These are phyloP conservation scores for Lymantria dispar DNA, from an alignment of 2,888 invertebrate genomes.

Conservation along the genomic window DNA sequence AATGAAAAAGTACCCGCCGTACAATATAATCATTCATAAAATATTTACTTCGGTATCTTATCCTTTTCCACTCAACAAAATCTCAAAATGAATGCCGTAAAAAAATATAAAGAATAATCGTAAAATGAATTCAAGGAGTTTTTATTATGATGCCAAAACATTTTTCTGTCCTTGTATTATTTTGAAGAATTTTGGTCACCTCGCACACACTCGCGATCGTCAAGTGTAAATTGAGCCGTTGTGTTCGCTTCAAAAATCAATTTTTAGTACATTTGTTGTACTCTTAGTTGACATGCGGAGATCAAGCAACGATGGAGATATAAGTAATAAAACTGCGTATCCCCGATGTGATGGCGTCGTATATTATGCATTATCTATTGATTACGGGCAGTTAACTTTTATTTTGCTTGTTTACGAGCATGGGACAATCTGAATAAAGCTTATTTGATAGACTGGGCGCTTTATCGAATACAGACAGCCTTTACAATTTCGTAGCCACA, in stretches of 20 bases:
- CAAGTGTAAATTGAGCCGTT: conserved; percentile 30
- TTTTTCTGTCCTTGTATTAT: conserved; percentile 30
- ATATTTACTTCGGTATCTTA: neutral
- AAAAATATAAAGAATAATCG: conserved; percentile 15
- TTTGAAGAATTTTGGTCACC: conserved; percentile 31
- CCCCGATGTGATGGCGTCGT: conserved; percentile 32
- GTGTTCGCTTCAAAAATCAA: conserved; percentile 14
- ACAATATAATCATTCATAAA: neutral
- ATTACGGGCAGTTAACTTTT: conserved; percentile 43
- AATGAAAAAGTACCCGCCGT: no score
- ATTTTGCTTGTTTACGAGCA: conserved; percentile 25
- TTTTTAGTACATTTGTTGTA: conserved; percentile 11
- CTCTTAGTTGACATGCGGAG: conserved; percentile 20
- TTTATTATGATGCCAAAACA: conserved; percentile 27
- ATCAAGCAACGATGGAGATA: conserved; percentile 22
- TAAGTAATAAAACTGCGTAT: conserved; percentile 37
- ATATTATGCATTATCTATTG: conserved; percentile 46
- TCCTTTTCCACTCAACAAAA: conserved; percentile 23
- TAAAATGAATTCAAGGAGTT: conserved; percentile 27
- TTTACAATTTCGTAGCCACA: neutral
- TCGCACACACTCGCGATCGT: conserved; percentile 25
- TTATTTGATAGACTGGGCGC: conserved; percentile 14
- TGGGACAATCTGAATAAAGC: conserved; percentile 13
- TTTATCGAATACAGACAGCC: conserved; percentile 1
- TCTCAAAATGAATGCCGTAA: conserved; percentile 6